phyloP scores from a whole-genome alignment of 2,113 vertebrate genomes.

The Salvelinus fontinalis region DNA sequence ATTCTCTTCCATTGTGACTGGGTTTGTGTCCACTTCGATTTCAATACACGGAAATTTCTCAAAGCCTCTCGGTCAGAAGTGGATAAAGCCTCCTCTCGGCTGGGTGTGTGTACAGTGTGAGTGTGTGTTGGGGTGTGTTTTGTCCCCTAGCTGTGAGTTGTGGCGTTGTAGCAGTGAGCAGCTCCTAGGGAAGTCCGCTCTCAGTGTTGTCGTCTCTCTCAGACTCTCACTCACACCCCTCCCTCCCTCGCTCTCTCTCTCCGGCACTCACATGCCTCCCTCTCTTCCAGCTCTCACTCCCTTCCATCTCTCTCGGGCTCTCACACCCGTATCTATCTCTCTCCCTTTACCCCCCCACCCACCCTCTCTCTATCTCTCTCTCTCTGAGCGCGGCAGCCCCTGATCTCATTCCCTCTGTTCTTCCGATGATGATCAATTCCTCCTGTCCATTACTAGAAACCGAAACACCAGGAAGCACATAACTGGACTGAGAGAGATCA shows the following conservation, averaged over 20 bases:
- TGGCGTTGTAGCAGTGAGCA: constrained; percentile 56
- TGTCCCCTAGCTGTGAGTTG: constrained; percentile 63
- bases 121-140: background rate
- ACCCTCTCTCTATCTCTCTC: constrained; percentile 68
- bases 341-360: too few relatives aligned
- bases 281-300: background rate
- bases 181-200: constrained; percentile 72
- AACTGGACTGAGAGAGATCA: background rate
- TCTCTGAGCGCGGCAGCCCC: constrained; percentile 81
- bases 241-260: too few relatives aligned
- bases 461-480: constrained; percentile 24
- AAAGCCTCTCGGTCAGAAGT: constrained; percentile 75
- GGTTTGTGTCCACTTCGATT: constrained; percentile 55
- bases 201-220: constrained; percentile 63
- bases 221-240: constrained; percentile 30
- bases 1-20: constrained; percentile 88
- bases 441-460: constrained; percentile 79
- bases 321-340: too few relatives aligned
- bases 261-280: too few relatives aligned
- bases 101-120: constrained; percentile 1
- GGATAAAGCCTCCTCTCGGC: constrained; percentile 59
- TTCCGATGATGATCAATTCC: constrained; percentile 85
- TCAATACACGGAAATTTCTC: constrained; percentile 63
- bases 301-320: too few relatives aligned
- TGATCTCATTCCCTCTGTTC: constrained; percentile 84